These are phyloP conservation scores for Entomyzon cyanotis DNA, from an alignment of 2,113 vertebrate genomes.

Conservation along the genomic window DNA sequence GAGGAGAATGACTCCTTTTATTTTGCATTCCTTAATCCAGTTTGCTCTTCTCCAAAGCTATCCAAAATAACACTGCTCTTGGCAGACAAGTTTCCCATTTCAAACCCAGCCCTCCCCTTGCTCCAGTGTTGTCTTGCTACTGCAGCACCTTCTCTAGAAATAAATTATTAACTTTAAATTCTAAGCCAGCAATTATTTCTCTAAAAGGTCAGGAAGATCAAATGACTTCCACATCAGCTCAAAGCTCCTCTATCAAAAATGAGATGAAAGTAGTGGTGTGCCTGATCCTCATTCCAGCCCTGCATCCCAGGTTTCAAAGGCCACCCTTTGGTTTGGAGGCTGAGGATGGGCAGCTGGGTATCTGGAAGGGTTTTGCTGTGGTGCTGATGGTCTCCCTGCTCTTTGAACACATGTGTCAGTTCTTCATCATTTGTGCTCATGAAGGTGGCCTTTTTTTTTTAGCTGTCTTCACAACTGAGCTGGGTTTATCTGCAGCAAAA, in stretches of 20 bases:
- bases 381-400: not conserved
- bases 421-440: not conserved
- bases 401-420: not conserved
- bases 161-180: slow-evolving; percentile 26
- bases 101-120: not conserved
- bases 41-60: not conserved
- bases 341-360: not conserved
- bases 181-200: slow-evolving; percentile 38
- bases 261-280: not conserved
- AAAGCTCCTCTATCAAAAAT: slow-evolving; percentile 41
- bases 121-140: not conserved
- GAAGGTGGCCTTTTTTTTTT: not conserved
- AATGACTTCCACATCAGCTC: slow-evolving; percentile 23
- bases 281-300: not conserved
- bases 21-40: not conserved
- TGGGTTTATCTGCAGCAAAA: not conserved
- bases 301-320: slow-evolving; percentile 3
- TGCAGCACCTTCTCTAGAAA: slow-evolving; percentile 9
- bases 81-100: not conserved
- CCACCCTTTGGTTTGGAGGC: not conserved
- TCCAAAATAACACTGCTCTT: not conserved
- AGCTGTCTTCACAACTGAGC: not conserved
- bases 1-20: not conserved
- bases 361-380: not conserved
- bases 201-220: slow-evolving; percentile 54